Percentiles rank a stretch among this genome's conserved stretches.
These are phyloP conservation scores for Chaetodon trifascialis DNA, from an alignment of 2,113 vertebrate species.

Conservation along the genomic window DNA sequence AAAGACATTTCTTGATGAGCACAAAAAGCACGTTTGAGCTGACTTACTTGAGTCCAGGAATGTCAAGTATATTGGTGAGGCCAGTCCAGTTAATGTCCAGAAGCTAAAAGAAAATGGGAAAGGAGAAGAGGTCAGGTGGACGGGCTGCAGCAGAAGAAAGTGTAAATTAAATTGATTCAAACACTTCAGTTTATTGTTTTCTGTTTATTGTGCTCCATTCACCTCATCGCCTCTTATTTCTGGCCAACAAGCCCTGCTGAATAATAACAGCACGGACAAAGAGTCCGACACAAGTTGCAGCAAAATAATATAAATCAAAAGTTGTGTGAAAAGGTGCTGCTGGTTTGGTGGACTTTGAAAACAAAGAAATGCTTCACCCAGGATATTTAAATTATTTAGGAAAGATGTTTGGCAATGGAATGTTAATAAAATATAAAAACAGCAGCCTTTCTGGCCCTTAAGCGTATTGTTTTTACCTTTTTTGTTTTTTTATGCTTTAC, in stretches of 20 bases:
- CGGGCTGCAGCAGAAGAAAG: background rate
- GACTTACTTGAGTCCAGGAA: conserved; percentile 97
- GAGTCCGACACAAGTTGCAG: background rate
- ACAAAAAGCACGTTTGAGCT: background rate
- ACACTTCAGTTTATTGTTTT: conserved; percentile 45
- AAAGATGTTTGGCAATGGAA: background rate
- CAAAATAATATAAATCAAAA: conserved; percentile 41
- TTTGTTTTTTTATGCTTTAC: background rate
- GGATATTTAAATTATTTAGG: background rate
- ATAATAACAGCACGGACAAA: conserved; percentile 29
- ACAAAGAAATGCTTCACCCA: background rate
- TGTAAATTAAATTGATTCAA: conserved; percentile 28
- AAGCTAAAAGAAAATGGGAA: conserved; percentile 84
- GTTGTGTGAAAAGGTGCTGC: background rate
- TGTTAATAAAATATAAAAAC: background rate
- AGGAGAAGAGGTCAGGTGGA: background rate
- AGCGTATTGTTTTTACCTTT: conserved; percentile 8
- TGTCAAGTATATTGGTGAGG: conserved; percentile 96
- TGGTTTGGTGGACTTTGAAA: background rate
- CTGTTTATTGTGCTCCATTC: conserved; percentile 6
- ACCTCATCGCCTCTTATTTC: background rate
- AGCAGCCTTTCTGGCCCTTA: background rate
- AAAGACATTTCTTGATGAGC: background rate
- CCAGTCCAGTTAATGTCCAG: conserved; percentile 98
- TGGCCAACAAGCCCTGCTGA: conserved; percentile 24